Evolutionary conservation across 2,113 vertebrate species (phyloP).

Genomic region (Erythrocebus patas): DNA sequence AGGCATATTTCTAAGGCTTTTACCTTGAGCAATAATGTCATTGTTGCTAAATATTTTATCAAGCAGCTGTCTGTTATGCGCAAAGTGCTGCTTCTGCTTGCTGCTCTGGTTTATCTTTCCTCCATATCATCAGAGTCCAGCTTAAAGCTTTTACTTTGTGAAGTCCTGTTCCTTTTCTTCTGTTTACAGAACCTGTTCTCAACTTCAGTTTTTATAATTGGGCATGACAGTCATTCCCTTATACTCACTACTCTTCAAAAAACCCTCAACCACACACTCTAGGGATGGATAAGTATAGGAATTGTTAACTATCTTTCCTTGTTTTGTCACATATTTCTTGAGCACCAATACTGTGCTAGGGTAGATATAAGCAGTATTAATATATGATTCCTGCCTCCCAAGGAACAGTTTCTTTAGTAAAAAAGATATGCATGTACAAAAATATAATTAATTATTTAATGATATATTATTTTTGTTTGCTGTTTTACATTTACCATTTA

Average conservation of each 20-base stretch:
- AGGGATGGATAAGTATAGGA: neutral
- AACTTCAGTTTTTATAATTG: neutral
- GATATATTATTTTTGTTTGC: neutral
- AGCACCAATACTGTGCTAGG: neutral
- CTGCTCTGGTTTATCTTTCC: neutral
- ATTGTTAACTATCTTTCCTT: neutral
- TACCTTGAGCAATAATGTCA: neutral
- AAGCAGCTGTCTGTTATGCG: neutral
- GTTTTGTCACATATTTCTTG: neutral
- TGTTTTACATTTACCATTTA: neutral
- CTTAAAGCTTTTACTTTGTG: neutral
- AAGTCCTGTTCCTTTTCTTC: neutral
- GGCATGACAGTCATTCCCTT: neutral
- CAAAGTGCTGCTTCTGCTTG: conserved; percentile 26
- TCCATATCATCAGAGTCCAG: neutral
- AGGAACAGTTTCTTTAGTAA: neutral
- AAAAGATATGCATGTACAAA: neutral
- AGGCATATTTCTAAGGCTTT: conserved; percentile 13
- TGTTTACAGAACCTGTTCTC: neutral
- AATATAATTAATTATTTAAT: neutral
- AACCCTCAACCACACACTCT: neutral
- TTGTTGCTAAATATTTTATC: conserved; percentile 43
- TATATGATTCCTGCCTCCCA: neutral
- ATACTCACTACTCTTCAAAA: neutral
- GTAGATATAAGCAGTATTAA: neutral